Conservation (phyloP, 2,797 vertebrate species). For the Ptychobarbus kaznakovi region DNA sequence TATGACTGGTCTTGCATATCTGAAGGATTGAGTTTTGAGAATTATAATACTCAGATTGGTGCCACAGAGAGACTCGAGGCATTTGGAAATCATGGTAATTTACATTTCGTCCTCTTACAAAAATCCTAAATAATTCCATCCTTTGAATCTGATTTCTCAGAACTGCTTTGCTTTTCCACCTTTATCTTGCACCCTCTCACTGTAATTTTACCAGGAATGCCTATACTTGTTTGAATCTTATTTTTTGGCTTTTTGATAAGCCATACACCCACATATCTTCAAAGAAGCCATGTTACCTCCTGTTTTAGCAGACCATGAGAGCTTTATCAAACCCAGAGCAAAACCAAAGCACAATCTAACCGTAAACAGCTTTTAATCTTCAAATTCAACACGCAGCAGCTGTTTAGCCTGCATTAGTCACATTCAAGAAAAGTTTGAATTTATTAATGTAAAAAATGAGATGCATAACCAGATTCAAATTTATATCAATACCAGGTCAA, state of each 20-base stretch:
- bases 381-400: no score
- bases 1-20: slow-evolving; percentile 31
- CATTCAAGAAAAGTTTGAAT: background rate
- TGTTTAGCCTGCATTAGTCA: slow-evolving; percentile 17
- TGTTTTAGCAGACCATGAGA: slow-evolving; percentile 33
- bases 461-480: background rate
- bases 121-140: background rate
- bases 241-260: slow-evolving; percentile 40
- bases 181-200: background rate
- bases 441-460: background rate
- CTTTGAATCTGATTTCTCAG: slow-evolving; percentile 5
- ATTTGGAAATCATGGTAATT: background rate
- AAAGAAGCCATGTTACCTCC: slow-evolving; percentile 28
- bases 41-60: slow-evolving; percentile 9
- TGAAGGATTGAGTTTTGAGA: slow-evolving; percentile 11
- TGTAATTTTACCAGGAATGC: slow-evolving; percentile 9
- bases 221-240: slow-evolving; percentile 21
- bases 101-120: slow-evolving; percentile 14
- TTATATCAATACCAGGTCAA: background rate
- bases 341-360: slow-evolving; percentile 27
- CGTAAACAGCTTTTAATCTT: slow-evolving; percentile 47
- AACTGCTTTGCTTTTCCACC: background rate
- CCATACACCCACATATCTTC: slow-evolving; percentile 29
- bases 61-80: slow-evolving; percentile 1
- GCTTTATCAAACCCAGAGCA: slow-evolving; percentile 31